A percentile compares a stretch with the other conserved stretches of the same genome.
These are phyloP conservation scores for Osmoderma eremita DNA, from an alignment of 2,888 invertebrate genomes.

Conservation along the genomic window DNA sequence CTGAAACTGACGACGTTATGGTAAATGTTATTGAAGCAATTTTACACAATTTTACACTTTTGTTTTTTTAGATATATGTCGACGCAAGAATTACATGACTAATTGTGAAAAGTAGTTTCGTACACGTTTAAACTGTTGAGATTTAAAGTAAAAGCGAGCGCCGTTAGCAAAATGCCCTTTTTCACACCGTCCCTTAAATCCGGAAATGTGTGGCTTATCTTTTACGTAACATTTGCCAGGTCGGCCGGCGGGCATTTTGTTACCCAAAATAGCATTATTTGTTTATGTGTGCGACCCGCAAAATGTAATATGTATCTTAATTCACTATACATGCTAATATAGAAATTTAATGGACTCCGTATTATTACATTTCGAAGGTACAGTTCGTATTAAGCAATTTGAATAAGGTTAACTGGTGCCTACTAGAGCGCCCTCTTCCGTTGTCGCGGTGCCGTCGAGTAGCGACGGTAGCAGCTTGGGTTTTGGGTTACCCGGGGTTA, in stretches of 20 bases:
- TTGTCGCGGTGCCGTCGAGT: constrained; percentile 43
- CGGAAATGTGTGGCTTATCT: constrained; percentile 21
- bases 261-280: constrained; percentile 51
- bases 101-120: constrained; percentile 28
- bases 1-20: background rate
- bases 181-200: constrained; percentile 10
- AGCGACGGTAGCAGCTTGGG: constrained; percentile 32
- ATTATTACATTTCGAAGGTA: constrained; percentile 60
- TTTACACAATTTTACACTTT: constrained; percentile 11
- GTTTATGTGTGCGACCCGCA: constrained; percentile 48
- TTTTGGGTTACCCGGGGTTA: constrained; percentile 49
- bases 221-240: constrained; percentile 24
- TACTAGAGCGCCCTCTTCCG: background rate
- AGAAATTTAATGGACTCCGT: constrained; percentile 60
- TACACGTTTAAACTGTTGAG: constrained; percentile 35
- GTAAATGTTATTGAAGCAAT: constrained; percentile 27
- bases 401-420: constrained; percentile 55
- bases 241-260: constrained; percentile 26
- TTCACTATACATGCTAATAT: constrained; percentile 60
- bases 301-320: constrained; percentile 57
- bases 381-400: constrained; percentile 58
- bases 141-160: constrained; percentile 35
- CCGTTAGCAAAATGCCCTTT: constrained; percentile 26
- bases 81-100: constrained; percentile 18
- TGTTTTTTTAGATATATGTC: constrained; percentile 16